phyloP scores from a whole-genome alignment of 1,140 invertebrate species.

The Idris sp. region DNA sequence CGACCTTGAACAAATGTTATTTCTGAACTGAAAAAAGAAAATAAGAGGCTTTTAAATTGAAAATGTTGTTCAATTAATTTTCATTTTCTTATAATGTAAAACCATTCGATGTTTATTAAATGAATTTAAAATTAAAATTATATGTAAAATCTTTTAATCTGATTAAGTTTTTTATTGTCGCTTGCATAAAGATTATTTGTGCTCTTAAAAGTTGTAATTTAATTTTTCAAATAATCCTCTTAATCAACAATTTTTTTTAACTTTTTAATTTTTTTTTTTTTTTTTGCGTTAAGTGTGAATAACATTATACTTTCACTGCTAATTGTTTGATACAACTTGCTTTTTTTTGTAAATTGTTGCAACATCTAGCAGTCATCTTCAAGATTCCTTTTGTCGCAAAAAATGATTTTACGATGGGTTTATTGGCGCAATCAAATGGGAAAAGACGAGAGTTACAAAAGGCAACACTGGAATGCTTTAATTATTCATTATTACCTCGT shows the following conservation, averaged over 20 bases:
- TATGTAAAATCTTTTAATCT: conserved; percentile 16
- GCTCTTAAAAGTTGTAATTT: too few species aligned
- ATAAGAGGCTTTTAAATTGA: too few species aligned
- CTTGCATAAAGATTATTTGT: too few species aligned
- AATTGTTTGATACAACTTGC: conserved; percentile 5
- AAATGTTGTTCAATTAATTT: too few species aligned
- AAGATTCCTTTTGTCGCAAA: conserved; percentile 1
- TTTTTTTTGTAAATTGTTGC: conserved; percentile 11
- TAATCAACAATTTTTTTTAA: too few species aligned
- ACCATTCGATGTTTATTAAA: too few species aligned
- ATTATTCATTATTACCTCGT: conserved; percentile 52
- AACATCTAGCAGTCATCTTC: conserved; percentile 29
- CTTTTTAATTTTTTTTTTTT: not conserved
- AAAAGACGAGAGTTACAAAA: conserved; percentile 56
- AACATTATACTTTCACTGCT: not conserved
- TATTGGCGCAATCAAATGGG: conserved; percentile 37
- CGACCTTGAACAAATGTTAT: conserved; percentile 54
- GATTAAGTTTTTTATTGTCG: conserved; percentile 8
- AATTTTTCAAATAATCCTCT: too few species aligned
- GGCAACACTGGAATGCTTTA: conserved; percentile 28
- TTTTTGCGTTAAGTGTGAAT: not conserved
- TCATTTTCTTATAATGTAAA: too few species aligned
- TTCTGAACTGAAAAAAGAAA: too few species aligned
- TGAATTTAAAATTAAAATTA: conserved; percentile 13
- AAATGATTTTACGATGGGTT: conserved; percentile 30